Base-by-base conservation (phyloP, 2,888 invertebrate genomes). In the Volucella inflata region DNA sequence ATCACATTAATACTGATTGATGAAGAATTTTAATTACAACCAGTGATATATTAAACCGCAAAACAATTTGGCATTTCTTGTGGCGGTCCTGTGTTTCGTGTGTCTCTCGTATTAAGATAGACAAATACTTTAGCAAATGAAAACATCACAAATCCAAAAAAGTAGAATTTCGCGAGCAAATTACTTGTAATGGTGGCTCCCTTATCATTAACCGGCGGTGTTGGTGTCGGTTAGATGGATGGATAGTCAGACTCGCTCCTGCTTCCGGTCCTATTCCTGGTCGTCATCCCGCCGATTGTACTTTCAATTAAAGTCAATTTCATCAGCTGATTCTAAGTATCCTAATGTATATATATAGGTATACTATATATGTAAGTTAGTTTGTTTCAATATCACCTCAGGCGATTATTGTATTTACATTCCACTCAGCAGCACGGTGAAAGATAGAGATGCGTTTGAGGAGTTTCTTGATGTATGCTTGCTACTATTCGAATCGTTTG, bases 11-110 rank as follows among this genome's bases (percentile, higher is more conserved):
- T 77, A 72, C 85, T 85, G 85, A 85, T 85, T 85, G 81, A 85
- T 85, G 85, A 81, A 85, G 85, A 85, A 85, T 85, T 85, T 85
- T 85, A 85, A 85, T 85, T 81, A 85, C 76, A 30, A 77, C 76
- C 77, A 62, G 81, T 85, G 85, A 85, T 85, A 81, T 85, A 85
- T 85, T 85, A 85, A 85, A 85, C 81, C 81, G 51, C 85, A 77
- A 57, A 81, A 85, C 85, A 77, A 81, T 85, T 81, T 85, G 85
- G 76, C 85, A 84, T 75, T 84, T 83, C 30, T 30, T 30, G 30
- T 30, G 16, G 51, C 10, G 60, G 74, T 74, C 65, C 46, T 44
- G n/a, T 16, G 48, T 59, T 53, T 68, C 59, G 46, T 67, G 16
- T 50, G 11, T 30, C 1, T 36, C n/a, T 11, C 12, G 44, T 4